Evolutionary conservation across 2,888 invertebrate genomes (phyloP), one percentile per base, ranked within the genome.

Genomic region (Mythimna pallens): DNA sequence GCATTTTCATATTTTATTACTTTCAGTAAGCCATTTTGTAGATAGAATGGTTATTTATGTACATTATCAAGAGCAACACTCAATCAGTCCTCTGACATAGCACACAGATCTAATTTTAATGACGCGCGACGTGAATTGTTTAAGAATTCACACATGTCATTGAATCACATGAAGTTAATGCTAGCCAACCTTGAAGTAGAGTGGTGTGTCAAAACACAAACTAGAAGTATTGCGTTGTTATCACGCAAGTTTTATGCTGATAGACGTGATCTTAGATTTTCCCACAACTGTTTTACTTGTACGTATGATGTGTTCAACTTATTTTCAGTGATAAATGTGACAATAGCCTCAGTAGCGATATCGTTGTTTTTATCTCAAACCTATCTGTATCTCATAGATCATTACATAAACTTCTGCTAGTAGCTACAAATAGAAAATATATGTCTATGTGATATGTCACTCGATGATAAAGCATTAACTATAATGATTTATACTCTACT

Each of bases 201-300:
- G 65, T 68, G 75, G 84, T 86, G 85, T 87, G 82, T 86, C 83
- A 80, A 87, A 86, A 88, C 75, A 85, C 64, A 74, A 78, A 80
- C 76, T 80, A 76, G 73, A 76, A 64, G 61, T 81, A 85, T 88
- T 89, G 87, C 88, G 88, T 83, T 73, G 83, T 87, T 86, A 86
- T 88, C 88, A 86, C 83, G 84, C 73, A 40, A 69, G 68, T 73
- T 77, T 69, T 57, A 78, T 75, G 57, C 50, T 34, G 68, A 69
- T 80, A 80, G 66, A 70, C 84, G 83, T 87, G 81, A 82, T 87
- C 72, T 69, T 65, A 57, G 50, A 54, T 68, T 83, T 79, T 74
- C 17, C 36, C 20, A 20, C 55, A 22, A 25, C 14, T 64, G 55
- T 64, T 75, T 54, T 52, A 52, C 50, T 12, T 47, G 30, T 50